These are phyloP conservation scores for Drosophila barbarae DNA, from an alignment of 2,888 invertebrate species.

Conservation along the genomic window DNA sequence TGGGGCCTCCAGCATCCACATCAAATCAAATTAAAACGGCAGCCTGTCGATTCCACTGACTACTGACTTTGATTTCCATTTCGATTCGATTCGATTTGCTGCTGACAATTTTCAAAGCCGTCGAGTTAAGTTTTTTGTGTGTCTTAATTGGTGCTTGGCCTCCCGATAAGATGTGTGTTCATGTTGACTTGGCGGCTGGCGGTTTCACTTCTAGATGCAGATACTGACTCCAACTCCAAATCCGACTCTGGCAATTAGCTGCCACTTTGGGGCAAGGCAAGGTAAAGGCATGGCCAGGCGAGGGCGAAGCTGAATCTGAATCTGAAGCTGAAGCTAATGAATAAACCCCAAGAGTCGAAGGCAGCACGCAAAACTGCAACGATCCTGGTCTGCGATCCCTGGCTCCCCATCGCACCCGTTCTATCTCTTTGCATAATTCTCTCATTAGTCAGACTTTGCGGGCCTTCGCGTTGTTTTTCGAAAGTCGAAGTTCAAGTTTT, in stretches of 20 bases:
- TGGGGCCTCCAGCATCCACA: conserved; percentile 7
- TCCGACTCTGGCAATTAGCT: conserved; percentile 26
- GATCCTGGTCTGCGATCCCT: conserved; percentile 35
- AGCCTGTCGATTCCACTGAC: conserved; percentile 40
- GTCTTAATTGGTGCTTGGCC: conserved; percentile 65
- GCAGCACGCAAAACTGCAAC: conserved; percentile 29
- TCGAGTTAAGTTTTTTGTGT: conserved; percentile 61
- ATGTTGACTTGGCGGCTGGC: conserved; percentile 41
- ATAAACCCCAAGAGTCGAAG: conserved; percentile 5
- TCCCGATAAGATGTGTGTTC: conserved; percentile 70
- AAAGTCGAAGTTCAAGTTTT: conserved; percentile 72
- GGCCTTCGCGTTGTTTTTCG: conserved; percentile 53
- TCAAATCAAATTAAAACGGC: conserved; percentile 67
- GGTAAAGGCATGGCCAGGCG: not conserved
- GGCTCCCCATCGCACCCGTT: conserved; percentile 49
- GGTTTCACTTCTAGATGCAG: conserved; percentile 27
- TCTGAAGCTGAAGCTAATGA: conserved; percentile 16
- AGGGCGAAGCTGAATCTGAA: conserved; percentile 1
- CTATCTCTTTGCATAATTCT: conserved; percentile 68
- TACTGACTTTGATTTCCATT: conserved; percentile 60
- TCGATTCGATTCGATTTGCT: conserved; percentile 47
- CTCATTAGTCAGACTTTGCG: conserved; percentile 64
- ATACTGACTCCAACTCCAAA: conserved; percentile 6
- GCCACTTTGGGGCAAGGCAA: not conserved
- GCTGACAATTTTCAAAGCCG: conserved; percentile 49